phyloP scores from a whole-genome alignment of 2,113 vertebrate species.

The Bagarius yarrelli region DNA sequence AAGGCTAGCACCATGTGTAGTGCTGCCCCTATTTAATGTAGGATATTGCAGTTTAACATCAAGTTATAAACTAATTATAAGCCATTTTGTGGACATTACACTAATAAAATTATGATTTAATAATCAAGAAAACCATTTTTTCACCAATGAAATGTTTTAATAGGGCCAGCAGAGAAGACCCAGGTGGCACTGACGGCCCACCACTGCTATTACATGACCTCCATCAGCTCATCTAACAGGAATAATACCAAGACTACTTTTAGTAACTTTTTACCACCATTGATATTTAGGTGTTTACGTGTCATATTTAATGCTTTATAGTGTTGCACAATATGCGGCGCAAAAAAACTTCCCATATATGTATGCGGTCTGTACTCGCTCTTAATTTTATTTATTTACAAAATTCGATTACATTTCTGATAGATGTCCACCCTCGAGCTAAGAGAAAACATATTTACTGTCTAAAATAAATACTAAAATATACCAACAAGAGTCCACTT shows the following conservation, averaged over 20 bases:
- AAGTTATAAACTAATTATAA: too few relatives aligned
- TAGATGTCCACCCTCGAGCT: neutral
- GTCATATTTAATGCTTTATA: neutral
- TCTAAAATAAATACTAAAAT: neutral
- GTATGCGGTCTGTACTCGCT: neutral
- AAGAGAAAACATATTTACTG: neutral
- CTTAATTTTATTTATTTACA: neutral
- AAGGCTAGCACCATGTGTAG: too few relatives aligned
- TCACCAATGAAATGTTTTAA: too few relatives aligned
- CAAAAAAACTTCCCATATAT: neutral
- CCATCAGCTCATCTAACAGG: neutral
- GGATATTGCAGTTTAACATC: too few relatives aligned
- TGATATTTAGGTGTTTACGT: neutral
- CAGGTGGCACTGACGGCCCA: too few relatives aligned
- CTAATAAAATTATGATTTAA: too few relatives aligned
- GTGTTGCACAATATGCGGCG: slow-evolving; percentile 3
- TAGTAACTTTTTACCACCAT: neutral
- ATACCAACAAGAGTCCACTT: neutral
- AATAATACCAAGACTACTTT: too few relatives aligned
- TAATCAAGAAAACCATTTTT: too few relatives aligned
- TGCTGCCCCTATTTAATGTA: too few relatives aligned
- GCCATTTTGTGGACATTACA: too few relatives aligned
- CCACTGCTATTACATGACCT: neutral
- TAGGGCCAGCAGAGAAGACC: too few relatives aligned
- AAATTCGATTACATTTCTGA: neutral